Evolutionary conservation across 1,140 invertebrate species (phyloP), one percentile per base, ranked within the genome.

Genomic region (Ips typographus): DNA sequence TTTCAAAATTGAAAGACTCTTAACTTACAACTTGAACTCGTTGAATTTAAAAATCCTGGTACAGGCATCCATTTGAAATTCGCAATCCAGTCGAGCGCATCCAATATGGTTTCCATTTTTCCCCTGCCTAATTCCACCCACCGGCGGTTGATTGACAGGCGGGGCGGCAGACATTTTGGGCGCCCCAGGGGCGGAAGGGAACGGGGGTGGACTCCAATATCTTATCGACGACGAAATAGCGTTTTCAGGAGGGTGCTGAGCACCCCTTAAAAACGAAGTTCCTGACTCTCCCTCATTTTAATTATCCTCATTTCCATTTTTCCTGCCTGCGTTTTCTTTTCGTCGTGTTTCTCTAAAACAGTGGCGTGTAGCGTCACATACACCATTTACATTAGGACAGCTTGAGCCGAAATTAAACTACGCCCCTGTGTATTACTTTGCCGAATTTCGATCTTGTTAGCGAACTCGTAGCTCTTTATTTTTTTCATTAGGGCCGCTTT

Each of bases 391-490:
- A 72, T 72, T 69, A 72, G 6, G 40, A 58, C 3, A 58, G 3
- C n/a, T 38, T 58, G 39, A 58, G 36, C 22, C 39, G 6, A 8
- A 61, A 5, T 39, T 8, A 42, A 37, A 39, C 22, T 38, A 58
- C 65, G 65, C 38, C 65, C 60, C 40, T 59, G 56, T 39, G 4
- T 68, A 60, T 71, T 70, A 60, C 68, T 73, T 71, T 67, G 61
- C 62, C 65, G 68, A 73, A 71, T 73, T 73, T 66, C 72, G 70
- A 73, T 73, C 72, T 73, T 73, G 72, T 73, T 71, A 73, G 71
- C 66, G 67, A 41, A 57, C 61, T 71, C 65, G 59, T 71, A 67
- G 62, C 68, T 72, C 64, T 72, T 72, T 65, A 62, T 63, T 72
- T 72, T 65, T 72, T 72, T 70, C 71, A 72, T 72, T 72, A 72